A percentile compares a stretch with the other conserved stretches of the same genome.
phyloP scores from a whole-genome alignment of 2,888 invertebrate genomes.

The Sarcophaga caerulescens region DNA sequence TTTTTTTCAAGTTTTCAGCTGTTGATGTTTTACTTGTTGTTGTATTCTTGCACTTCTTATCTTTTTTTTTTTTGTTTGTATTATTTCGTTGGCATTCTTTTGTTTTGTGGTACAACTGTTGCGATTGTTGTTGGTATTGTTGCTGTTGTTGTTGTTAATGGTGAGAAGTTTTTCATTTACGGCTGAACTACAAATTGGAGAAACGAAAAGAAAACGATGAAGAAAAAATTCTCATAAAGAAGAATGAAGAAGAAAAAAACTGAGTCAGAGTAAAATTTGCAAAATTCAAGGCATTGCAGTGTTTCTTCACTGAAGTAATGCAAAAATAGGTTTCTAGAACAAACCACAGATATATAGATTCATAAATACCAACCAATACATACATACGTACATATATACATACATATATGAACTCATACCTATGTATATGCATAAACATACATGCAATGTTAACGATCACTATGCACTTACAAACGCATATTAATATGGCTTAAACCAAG shows the following conservation, averaged over 20 bases:
- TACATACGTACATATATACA: background rate
- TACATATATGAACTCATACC: too few species aligned
- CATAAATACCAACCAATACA: constrained; percentile 24
- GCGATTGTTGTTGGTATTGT: background rate
- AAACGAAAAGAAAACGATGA: background rate
- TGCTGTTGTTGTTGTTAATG: constrained; percentile 13
- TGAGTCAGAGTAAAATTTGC: background rate
- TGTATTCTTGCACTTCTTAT: background rate
- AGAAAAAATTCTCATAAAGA: constrained; percentile 24
- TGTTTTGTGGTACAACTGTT: too few species aligned
- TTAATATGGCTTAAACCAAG: too few species aligned
- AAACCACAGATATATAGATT: constrained; percentile 39
- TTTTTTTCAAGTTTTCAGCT: constrained; percentile 1
- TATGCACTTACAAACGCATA: too few species aligned
- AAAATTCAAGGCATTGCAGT: constrained; percentile 20
- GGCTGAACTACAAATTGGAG: background rate
- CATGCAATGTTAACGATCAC: too few species aligned
- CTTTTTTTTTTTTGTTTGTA: too few species aligned
- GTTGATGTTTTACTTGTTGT: background rate
- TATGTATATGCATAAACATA: too few species aligned
- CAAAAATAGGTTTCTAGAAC: constrained; percentile 42
- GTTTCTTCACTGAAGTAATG: background rate
- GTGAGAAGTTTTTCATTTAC: constrained; percentile 32
- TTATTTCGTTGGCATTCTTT: too few species aligned
- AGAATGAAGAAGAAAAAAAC: constrained; percentile 4